These are phyloP conservation scores for Talpa occidentalis DNA, from an alignment of 2,113 vertebrate species.

Conservation along the genomic window DNA sequence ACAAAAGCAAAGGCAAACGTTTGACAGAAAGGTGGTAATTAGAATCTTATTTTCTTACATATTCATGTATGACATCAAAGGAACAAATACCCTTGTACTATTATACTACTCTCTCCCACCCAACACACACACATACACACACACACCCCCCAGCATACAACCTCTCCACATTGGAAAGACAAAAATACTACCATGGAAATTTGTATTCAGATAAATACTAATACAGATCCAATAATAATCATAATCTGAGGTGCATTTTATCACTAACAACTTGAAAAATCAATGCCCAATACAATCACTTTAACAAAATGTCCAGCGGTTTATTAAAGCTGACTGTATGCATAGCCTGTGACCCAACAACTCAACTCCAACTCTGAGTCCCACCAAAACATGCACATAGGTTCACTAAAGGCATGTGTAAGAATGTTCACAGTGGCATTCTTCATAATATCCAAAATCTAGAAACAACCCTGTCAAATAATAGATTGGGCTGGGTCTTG, in stretches of 20 bases:
- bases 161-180: too few relatives aligned
- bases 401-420: background rate
- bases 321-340: background rate
- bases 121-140: background rate
- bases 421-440: background rate
- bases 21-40: background rate
- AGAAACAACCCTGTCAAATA: background rate
- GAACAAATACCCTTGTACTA: background rate
- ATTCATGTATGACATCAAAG: slow-evolving; percentile 19
- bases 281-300: background rate
- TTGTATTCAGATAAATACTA: background rate
- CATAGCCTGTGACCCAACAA: background rate
- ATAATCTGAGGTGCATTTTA: background rate
- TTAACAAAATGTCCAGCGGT: background rate
- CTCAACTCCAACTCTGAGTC: background rate
- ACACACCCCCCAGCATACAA: background rate
- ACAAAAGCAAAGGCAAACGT: slow-evolving; percentile 52
- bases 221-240: slow-evolving; percentile 19
- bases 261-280: slow-evolving; percentile 26
- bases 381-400: background rate
- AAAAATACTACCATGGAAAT: too few relatives aligned
- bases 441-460: background rate
- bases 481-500: background rate
- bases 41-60: slow-evolving; percentile 24
- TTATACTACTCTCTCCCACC: background rate